A percentile compares a stretch with the other conserved stretches of the same genome.
These are phyloP conservation scores for Parambassis ranga DNA, from an alignment of 2,797 vertebrate genomes.

Conservation along the genomic window DNA sequence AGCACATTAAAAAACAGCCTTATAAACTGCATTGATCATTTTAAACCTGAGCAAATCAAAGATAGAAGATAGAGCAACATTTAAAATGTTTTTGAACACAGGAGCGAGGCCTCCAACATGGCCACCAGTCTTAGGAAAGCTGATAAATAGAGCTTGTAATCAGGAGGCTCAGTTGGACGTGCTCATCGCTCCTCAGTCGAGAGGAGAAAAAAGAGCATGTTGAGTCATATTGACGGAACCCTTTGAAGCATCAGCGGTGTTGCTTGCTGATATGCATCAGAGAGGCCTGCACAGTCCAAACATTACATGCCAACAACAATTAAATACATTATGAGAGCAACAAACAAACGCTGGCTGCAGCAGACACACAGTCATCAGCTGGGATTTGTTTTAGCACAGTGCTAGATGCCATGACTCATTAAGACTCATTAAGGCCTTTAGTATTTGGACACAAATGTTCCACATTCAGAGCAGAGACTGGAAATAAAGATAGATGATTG, in stretches of 20 bases:
- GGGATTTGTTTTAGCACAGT: background rate
- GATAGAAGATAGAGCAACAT: constrained; percentile 10
- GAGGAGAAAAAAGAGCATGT: constrained; percentile 7
- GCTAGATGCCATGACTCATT: too few species aligned
- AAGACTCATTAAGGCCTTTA: too few species aligned
- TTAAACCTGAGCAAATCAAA: constrained; percentile 28
- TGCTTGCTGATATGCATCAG: constrained; percentile 18
- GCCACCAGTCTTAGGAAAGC: constrained; percentile 8
- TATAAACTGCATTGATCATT: constrained; percentile 27
- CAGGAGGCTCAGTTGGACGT: constrained; percentile 24
- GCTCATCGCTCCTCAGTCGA: constrained; percentile 9
- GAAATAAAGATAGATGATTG: too few species aligned
- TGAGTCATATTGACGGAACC: constrained; percentile 18
- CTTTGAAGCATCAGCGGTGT: constrained; percentile 25
- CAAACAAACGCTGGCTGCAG: too few species aligned
- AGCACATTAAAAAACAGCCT: constrained; percentile 20
- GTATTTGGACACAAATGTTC: too few species aligned
- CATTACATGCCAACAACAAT: constrained; percentile 4
- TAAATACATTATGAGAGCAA: too few species aligned
- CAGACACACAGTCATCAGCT: background rate
- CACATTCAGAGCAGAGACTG: too few species aligned
- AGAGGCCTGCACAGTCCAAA: background rate
- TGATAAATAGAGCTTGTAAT: constrained; percentile 52
- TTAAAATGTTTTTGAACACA: constrained; percentile 38
- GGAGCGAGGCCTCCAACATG: constrained; percentile 13